phyloP scores from a whole-genome alignment of 2,113 vertebrate genomes.

The Rhinopomastus cyanomelas region DNA sequence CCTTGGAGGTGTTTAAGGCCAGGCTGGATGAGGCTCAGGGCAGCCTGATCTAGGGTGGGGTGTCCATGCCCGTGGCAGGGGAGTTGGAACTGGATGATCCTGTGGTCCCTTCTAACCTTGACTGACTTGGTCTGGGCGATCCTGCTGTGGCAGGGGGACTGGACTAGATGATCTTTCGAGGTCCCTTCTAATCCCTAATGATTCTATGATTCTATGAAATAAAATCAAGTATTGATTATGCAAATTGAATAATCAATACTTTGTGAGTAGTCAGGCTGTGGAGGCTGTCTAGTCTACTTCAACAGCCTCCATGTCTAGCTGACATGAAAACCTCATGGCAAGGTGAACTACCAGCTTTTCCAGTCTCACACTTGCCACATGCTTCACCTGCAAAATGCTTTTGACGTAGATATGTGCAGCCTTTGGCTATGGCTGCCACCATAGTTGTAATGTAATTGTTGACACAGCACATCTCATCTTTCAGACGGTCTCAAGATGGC shows the following conservation, averaged over 20 bases:
- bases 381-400: background rate
- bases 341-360: background rate
- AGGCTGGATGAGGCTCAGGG: too few species aligned
- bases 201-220: too few species aligned
- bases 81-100: too few species aligned
- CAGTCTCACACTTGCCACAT: background rate
- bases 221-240: background rate
- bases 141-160: too few species aligned
- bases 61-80: too few species aligned
- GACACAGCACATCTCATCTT: background rate
- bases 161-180: too few species aligned
- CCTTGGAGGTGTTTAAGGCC: too few species aligned
- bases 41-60: too few species aligned
- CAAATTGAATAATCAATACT: background rate
- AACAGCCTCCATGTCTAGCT: background rate
- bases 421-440: background rate
- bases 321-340: background rate
- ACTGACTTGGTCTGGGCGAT: too few species aligned
- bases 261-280: background rate
- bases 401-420: accelerated
- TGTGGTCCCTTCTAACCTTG: too few species aligned
- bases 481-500: background rate
- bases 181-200: too few species aligned
- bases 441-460: background rate
- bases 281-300: background rate